Conservation (phyloP, 2,888 invertebrate genomes). For the Amphipoea oculea region DNA sequence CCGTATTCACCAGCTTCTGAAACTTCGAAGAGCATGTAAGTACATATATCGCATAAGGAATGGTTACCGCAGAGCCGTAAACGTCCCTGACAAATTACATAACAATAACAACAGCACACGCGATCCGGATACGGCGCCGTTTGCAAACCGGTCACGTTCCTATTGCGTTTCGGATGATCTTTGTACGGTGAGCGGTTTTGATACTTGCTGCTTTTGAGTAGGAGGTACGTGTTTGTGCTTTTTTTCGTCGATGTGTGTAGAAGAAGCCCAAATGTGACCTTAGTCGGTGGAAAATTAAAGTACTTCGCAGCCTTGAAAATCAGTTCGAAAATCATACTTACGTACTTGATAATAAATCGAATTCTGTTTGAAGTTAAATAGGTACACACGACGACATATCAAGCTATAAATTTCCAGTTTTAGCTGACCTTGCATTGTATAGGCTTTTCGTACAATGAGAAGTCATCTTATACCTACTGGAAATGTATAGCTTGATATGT, state of each 20-base stretch:
- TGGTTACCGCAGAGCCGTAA: conserved; percentile 82
- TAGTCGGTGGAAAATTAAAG: background rate
- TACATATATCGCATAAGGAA: conserved; percentile 69
- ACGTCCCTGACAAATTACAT: conserved; percentile 85
- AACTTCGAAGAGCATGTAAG: conserved; percentile 36
- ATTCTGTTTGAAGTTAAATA: too few relatives aligned
- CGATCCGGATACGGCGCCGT: conserved; percentile 60
- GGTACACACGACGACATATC: too few relatives aligned
- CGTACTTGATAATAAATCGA: too few relatives aligned
- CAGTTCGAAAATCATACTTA: too few relatives aligned
- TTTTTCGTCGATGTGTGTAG: background rate
- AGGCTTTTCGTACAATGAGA: too few relatives aligned
- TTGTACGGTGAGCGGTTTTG: conserved; percentile 40
- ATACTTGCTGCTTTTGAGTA: conserved; percentile 54
- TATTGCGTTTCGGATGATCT: conserved; percentile 62
- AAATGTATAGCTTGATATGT: too few relatives aligned
- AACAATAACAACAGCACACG: conserved; percentile 79
- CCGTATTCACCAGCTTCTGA: conserved; percentile 36
- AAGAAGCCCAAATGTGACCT: background rate
- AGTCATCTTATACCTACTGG: too few relatives aligned
- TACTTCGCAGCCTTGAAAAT: background rate
- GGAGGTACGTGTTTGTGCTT: background rate
- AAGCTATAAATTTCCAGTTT: too few relatives aligned
- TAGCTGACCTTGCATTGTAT: too few relatives aligned
- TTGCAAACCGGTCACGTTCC: conserved; percentile 70